A percentile compares a stretch with the other conserved stretches of the same genome.
phyloP scores from a whole-genome alignment of 1,140 invertebrate genomes.

The Zaprionus africanus region DNA sequence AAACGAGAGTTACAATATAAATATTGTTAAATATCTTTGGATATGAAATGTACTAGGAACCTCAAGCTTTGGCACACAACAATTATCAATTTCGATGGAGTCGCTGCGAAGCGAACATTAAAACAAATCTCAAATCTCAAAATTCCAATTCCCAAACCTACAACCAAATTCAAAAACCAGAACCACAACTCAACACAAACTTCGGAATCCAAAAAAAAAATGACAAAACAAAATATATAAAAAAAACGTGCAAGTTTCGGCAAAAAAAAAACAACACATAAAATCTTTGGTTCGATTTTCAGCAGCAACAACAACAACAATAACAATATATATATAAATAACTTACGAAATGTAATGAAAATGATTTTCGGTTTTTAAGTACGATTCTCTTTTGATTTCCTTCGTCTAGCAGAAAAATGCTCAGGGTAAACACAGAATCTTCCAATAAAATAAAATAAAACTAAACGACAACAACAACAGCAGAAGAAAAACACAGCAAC shows the following conservation, averaged over 20 bases:
- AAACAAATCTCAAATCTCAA: slow-evolving; percentile 20
- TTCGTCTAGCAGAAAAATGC: slow-evolving; percentile 77
- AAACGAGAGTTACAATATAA: slow-evolving; percentile 12
- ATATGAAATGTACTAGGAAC: slow-evolving; percentile 28
- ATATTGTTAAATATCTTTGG: slow-evolving; percentile 29
- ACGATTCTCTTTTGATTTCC: slow-evolving; percentile 48
- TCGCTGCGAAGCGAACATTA: slow-evolving; percentile 24
- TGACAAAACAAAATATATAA: neutral
- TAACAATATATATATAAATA: slow-evolving; percentile 11
- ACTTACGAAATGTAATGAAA: slow-evolving; percentile 26
- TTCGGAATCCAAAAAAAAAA: slow-evolving; percentile 27
- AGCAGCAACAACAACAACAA: slow-evolving; percentile 17
- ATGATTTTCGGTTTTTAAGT: slow-evolving; percentile 26
- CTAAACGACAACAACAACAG: slow-evolving; percentile 46
- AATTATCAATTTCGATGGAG: slow-evolving; percentile 37
- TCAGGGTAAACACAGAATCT: slow-evolving; percentile 83
- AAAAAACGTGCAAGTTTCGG: slow-evolving; percentile 72
- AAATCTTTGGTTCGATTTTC: slow-evolving; percentile 35
- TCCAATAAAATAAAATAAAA: slow-evolving; percentile 82
- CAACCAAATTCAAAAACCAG: slow-evolving; percentile 48
- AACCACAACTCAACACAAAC: slow-evolving; percentile 48
- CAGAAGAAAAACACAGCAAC: slow-evolving; percentile 37
- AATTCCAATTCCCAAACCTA: slow-evolving; percentile 32
- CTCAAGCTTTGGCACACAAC: slow-evolving; percentile 74
- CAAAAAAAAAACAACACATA: slow-evolving; percentile 39